Percentiles rank a stretch among this genome's conserved stretches.
phyloP scores from a whole-genome alignment of 2,888 invertebrate species.

The Idaea dimidiata region DNA sequence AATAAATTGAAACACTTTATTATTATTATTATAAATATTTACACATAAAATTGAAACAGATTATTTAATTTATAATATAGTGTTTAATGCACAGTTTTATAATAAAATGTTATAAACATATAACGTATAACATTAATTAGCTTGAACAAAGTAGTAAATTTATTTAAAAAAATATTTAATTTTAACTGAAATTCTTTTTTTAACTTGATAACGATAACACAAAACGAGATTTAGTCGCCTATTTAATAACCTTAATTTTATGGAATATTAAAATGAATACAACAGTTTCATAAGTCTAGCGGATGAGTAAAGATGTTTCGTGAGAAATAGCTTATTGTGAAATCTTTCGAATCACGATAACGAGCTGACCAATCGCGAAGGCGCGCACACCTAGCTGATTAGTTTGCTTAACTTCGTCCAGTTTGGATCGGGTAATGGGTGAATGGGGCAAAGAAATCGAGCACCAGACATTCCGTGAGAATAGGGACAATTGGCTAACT shows the following conservation, averaged over 20 bases:
- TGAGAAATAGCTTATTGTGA: constrained; percentile 53
- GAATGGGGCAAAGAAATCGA: constrained; percentile 47
- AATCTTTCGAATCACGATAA: constrained; percentile 47
- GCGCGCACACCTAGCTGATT: constrained; percentile 41
- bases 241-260: constrained; percentile 9
- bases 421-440: constrained; percentile 33
- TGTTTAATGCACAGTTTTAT: no score
- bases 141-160: no score
- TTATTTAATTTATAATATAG: no score
- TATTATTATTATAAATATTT: no score
- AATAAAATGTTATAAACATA: no score
- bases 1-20: no score
- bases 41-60: no score
- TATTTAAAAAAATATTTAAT: no score
- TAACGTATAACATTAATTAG: no score
- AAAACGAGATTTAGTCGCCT: constrained; percentile 5
- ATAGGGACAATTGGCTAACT: constrained; percentile 38
- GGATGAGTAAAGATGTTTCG: constrained; percentile 34
- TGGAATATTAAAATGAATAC: constrained; percentile 15
- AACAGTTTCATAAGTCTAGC: constrained; percentile 36
- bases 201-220: no score
- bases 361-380: constrained; percentile 31
- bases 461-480: constrained; percentile 40
- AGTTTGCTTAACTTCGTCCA: constrained; percentile 41
- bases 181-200: no score